Conservation (phyloP, 1,140 invertebrate species). For the Orussus abietinus region DNA sequence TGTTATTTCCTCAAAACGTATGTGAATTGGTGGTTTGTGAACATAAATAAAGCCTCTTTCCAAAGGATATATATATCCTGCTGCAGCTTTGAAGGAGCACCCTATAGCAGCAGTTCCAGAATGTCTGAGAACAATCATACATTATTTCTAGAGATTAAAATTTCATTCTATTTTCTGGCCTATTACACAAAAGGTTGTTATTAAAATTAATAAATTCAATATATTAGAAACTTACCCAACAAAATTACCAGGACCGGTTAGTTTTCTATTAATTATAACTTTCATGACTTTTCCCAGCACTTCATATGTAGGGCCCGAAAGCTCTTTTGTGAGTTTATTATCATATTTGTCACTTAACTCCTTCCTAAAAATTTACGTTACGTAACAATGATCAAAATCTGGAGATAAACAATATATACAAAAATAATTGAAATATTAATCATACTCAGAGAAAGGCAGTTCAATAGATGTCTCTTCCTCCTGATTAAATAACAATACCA, state of each 20-base stretch:
- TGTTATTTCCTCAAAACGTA: slow-evolving; percentile 95
- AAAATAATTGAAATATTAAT: slow-evolving; percentile 10
- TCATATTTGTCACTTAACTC: slow-evolving; percentile 94
- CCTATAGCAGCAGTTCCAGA: slow-evolving; percentile 87
- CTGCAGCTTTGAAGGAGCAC: slow-evolving; percentile 98
- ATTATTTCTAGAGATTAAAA: slow-evolving; percentile 16
- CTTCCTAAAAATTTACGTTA: slow-evolving; percentile 58
- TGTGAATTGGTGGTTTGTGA: slow-evolving; percentile 97
- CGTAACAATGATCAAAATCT: slow-evolving; percentile 7
- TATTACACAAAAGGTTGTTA: slow-evolving; percentile 7
- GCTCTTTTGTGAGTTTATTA: slow-evolving; percentile 85
- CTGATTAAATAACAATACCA: slow-evolving; percentile 91
- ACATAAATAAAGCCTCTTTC: slow-evolving; percentile 99
- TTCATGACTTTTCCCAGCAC: slow-evolving; percentile 96
- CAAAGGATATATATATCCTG: slow-evolving; percentile 95
- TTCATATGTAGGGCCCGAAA: slow-evolving; percentile 92
- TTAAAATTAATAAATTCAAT: slow-evolving; percentile 15
- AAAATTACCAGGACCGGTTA: slow-evolving; percentile 92
- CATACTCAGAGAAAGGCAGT: slow-evolving; percentile 82
- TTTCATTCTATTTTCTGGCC: no score
- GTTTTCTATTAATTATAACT: slow-evolving; percentile 88
- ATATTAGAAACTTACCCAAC: slow-evolving; percentile 63
- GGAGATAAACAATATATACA: slow-evolving; percentile 13
- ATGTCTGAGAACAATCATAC: slow-evolving; percentile 63
- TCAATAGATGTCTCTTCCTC: slow-evolving; percentile 95